These are phyloP conservation scores for Ambastaia sidthimunki DNA, from an alignment of 2,797 vertebrate genomes.

Conservation along the genomic window DNA sequence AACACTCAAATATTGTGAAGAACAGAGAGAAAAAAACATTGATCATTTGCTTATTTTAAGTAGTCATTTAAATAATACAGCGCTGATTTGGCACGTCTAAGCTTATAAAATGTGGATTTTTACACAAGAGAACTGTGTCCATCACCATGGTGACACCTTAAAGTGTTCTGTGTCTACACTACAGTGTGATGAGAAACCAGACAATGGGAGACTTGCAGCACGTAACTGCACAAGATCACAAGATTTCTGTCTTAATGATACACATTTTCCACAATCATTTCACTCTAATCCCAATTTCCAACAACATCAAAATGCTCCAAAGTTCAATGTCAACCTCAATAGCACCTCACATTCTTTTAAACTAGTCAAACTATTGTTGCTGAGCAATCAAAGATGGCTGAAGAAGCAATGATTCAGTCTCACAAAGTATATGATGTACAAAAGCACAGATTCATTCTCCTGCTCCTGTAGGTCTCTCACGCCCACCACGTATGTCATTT, in stretches of 20 bases:
- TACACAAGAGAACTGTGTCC: constrained; percentile 50
- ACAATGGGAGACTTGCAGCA: background rate
- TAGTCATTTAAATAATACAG: no score
- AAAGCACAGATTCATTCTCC: constrained; percentile 50
- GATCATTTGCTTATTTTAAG: no score
- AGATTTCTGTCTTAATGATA: background rate
- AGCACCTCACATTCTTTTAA: background rate
- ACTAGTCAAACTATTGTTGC: background rate
- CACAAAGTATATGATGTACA: constrained; percentile 36
- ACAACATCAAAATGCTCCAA: background rate
- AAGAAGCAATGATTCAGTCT: constrained; percentile 44
- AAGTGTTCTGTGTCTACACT: constrained; percentile 14
- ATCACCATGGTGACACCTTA: constrained; percentile 54
- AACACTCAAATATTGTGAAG: background rate
- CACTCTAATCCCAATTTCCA: background rate
- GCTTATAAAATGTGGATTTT: constrained; percentile 10
- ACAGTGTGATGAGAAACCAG: background rate
- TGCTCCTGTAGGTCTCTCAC: constrained; percentile 33
- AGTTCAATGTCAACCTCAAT: background rate
- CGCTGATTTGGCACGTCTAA: constrained; percentile 1
- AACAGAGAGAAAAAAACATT: no score
- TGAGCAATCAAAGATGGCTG: constrained; percentile 30
- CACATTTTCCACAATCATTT: background rate
- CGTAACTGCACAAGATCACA: constrained; percentile 1
- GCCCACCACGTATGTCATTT: constrained; percentile 23